These are phyloP conservation scores for Cantharis rufa DNA, from an alignment of 2,888 invertebrate species.

Conservation along the genomic window DNA sequence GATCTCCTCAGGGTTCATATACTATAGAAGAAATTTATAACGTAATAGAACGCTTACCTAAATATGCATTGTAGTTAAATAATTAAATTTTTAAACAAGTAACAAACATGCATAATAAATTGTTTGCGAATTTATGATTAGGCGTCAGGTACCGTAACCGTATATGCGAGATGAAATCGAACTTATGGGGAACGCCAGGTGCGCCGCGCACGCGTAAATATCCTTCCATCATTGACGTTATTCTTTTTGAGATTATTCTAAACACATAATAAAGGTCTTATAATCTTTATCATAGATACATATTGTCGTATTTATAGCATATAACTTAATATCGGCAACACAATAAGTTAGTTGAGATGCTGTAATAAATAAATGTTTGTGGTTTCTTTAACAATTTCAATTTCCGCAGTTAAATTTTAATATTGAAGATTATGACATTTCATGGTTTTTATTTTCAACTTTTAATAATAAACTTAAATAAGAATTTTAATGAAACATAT, in stretches of 20 bases:
- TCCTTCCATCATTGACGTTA: conserved; percentile 48
- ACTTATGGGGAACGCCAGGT: conserved; percentile 40
- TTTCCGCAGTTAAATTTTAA: background rate
- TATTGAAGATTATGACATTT: background rate
- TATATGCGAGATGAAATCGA: conserved; percentile 27
- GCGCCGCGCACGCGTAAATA: conserved; percentile 49
- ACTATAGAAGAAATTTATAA: background rate
- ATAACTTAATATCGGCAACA: background rate
- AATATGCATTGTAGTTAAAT: conserved; percentile 13
- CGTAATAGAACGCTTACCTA: conserved; percentile 13
- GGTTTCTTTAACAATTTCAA: background rate
- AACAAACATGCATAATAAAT: conserved; percentile 31
- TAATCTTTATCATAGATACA: background rate
- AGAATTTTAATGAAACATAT: background rate
- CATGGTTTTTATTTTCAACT: background rate
- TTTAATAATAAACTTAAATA: background rate
- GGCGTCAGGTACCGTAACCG: conserved; percentile 26
- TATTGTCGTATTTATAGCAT: background rate
- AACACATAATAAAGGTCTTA: background rate
- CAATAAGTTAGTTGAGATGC: background rate
- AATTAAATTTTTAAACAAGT: conserved; percentile 21
- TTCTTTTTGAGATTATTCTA: conserved; percentile 1
- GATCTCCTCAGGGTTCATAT: background rate
- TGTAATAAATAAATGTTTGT: background rate
- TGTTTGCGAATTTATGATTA: conserved; percentile 35